Evolutionary conservation across 1,140 invertebrate species (phyloP).

Genomic region (Drosophila pectinifera): DNA sequence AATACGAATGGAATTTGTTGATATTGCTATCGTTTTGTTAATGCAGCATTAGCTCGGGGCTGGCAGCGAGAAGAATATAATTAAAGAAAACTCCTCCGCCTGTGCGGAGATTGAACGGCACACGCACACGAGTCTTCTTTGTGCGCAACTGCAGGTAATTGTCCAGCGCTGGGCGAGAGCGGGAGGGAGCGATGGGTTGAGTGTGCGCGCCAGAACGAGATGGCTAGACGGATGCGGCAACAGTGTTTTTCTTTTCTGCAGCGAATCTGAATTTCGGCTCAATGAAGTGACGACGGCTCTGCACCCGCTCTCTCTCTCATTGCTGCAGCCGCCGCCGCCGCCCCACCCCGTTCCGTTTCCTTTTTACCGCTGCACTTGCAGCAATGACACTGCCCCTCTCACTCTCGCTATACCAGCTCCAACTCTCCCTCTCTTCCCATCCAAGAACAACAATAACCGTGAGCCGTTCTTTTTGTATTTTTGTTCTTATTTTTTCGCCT

Average conservation of each 20-base stretch:
- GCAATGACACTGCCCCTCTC: constrained; percentile 13
- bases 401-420: background rate
- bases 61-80: constrained; percentile 16
- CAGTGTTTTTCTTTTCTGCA: constrained; percentile 56
- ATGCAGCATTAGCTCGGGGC: constrained; percentile 3
- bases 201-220: constrained; percentile 20
- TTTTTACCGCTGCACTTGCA: constrained; percentile 41
- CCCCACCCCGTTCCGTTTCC: constrained; percentile 28
- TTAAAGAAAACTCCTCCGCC: constrained; percentile 12
- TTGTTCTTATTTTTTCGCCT: constrained; percentile 20
- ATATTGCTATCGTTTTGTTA: constrained; percentile 9
- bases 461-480: constrained; percentile 15
- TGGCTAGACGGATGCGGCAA: constrained; percentile 47
- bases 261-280: constrained; percentile 42
- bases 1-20: constrained; percentile 68
- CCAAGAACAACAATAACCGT: constrained; percentile 42
- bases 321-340: background rate
- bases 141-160: constrained; percentile 77
- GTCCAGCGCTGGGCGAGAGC: constrained; percentile 15
- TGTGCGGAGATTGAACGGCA: constrained; percentile 33
- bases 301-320: background rate
- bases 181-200: constrained; percentile 11
- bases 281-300: constrained; percentile 33
- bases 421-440: background rate
- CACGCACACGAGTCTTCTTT: constrained; percentile 50